Evolutionary conservation across 1,140 invertebrate species (phyloP).

Genomic region (Nilaparvata lugens): DNA sequence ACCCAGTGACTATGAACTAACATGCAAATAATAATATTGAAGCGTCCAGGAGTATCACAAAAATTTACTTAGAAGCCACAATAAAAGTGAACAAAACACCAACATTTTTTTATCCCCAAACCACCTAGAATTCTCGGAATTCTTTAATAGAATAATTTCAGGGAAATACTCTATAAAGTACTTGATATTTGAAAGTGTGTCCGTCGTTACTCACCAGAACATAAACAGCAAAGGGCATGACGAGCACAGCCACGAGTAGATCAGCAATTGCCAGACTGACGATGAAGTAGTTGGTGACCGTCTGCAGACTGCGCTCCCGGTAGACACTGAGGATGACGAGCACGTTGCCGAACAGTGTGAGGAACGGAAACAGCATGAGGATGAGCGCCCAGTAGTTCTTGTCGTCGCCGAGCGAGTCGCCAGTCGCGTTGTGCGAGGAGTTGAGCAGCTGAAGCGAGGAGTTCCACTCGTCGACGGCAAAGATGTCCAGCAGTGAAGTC

Average conservation of each 20-base stretch:
- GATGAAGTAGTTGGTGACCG: conserved; percentile 97
- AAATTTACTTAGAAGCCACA: too few relatives aligned
- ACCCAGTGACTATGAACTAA: too few relatives aligned
- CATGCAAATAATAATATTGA: too few relatives aligned
- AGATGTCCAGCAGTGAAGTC: too few relatives aligned
- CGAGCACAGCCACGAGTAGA: conserved; percentile 87
- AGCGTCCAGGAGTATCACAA: too few relatives aligned
- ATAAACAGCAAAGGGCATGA: conserved; percentile 98
- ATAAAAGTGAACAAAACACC: too few relatives aligned
- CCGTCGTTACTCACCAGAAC: conserved; percentile 67
- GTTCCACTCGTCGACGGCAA: background rate
- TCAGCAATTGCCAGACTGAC: conserved; percentile 96
- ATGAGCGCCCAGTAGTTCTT: conserved; percentile 78
- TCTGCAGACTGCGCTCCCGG: conserved; percentile 80
- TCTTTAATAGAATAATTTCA: too few relatives aligned
- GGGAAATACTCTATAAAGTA: too few relatives aligned
- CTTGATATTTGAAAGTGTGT: too few relatives aligned
- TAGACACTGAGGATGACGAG: conserved; percentile 91
- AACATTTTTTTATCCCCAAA: too few relatives aligned
- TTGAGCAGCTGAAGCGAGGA: conserved; percentile 47
- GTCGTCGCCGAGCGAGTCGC: conserved; percentile 23
- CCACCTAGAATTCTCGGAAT: too few relatives aligned
- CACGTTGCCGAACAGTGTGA: conserved; percentile 93
- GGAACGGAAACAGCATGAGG: conserved; percentile 79
- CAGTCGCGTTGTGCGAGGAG: conserved; percentile 38